Conservation (phyloP, 2,113 vertebrate genomes). For the Ophthalmolycus amberensis region DNA sequence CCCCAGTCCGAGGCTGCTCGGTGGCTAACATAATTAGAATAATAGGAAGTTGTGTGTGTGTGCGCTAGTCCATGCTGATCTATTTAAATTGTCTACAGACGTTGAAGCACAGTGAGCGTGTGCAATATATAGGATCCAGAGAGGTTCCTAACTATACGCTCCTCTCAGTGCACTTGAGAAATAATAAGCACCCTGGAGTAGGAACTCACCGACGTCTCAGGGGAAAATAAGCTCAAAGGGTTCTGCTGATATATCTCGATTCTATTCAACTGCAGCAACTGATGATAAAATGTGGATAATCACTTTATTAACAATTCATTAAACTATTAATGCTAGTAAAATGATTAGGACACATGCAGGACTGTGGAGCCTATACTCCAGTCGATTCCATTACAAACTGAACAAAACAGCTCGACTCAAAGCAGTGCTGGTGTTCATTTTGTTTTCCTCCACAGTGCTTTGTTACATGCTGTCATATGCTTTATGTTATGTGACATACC, state of each 20-base stretch:
- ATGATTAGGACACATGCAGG: background rate
- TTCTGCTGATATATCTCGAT: background rate
- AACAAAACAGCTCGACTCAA: constrained; percentile 18
- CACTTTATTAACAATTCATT: background rate
- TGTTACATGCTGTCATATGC: constrained; percentile 13
- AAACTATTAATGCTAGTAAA: background rate
- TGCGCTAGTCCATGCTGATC: background rate
- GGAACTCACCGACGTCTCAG: background rate
- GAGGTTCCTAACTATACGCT: background rate
- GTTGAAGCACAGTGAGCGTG: background rate
- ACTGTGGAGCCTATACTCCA: background rate
- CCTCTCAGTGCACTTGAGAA: background rate
- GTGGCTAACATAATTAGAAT: background rate
- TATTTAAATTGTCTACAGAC: background rate
- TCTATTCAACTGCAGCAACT: background rate
- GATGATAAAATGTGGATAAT: background rate
- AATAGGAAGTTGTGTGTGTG: background rate
- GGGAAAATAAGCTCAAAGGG: background rate
- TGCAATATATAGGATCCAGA: background rate
- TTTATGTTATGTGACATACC: constrained; percentile 27
- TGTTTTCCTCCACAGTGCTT: constrained; percentile 6
- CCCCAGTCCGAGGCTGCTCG: background rate
- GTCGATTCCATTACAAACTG: background rate
- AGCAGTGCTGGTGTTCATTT: constrained; percentile 8
- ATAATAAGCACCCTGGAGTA: background rate